A percentile compares a stretch with the other conserved stretches of the same genome.
Evolutionary conservation across 2,888 invertebrate genomes (phyloP).

Genomic region (Drosophila parthenogenetica): DNA sequence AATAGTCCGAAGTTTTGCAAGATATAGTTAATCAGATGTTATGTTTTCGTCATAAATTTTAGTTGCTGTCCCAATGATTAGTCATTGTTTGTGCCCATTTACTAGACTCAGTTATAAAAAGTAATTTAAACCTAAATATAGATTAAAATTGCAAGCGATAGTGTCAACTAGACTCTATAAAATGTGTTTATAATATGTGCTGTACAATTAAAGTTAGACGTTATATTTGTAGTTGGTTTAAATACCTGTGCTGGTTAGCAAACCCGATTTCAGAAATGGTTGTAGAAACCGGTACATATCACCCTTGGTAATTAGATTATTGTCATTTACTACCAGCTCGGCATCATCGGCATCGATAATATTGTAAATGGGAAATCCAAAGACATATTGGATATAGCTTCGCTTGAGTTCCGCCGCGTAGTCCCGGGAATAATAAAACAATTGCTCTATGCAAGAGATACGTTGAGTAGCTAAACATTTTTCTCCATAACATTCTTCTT

Average conservation of each 20-base stretch:
- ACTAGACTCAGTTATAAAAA: too few species aligned
- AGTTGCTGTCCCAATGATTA: too few species aligned
- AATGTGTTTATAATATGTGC: too few species aligned
- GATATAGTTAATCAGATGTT: too few species aligned
- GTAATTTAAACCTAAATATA: too few species aligned
- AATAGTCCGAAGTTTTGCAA: too few species aligned
- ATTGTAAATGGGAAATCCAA: conserved; percentile 61
- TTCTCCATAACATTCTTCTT: conserved; percentile 3
- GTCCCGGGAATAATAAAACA: conserved; percentile 61
- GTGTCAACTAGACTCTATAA: too few species aligned
- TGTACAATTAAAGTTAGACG: too few species aligned
- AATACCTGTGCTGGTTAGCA: conserved; percentile 63
- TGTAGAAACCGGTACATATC: conserved; percentile 61
- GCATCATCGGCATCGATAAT: conserved; percentile 67
- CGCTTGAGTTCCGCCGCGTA: conserved; percentile 51
- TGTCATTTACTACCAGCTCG: conserved; percentile 66
- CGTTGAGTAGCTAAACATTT: neutral
- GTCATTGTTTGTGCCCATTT: too few species aligned
- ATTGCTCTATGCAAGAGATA: conserved; percentile 37
- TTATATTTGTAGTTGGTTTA: neutral
- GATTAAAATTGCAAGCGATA: too few species aligned
- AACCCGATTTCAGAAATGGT: conserved; percentile 67
- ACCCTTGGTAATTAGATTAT: conserved; percentile 66
- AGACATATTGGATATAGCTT: conserved; percentile 65
- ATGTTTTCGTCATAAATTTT: too few species aligned